Conservation (phyloP, 2,888 invertebrate species). For the Ophraella communa region DNA sequence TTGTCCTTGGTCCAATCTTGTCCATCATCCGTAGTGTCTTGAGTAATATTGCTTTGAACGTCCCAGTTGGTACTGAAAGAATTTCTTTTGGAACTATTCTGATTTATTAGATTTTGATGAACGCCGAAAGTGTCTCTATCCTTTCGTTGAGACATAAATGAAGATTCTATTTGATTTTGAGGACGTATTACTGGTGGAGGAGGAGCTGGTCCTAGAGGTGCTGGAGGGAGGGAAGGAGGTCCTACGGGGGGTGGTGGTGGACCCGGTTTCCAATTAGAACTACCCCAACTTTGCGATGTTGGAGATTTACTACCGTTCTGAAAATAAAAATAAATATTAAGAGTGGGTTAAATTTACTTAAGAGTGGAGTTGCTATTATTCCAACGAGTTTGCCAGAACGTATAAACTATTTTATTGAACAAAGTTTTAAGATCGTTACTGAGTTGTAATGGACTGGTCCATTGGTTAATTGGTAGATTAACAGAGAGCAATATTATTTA, state of each 20-base stretch:
- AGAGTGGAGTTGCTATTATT: too few relatives aligned
- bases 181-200: conserved; percentile 65
- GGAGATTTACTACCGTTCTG: conserved; percentile 57
- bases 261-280: conserved; percentile 62
- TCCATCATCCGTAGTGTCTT: conserved; percentile 58
- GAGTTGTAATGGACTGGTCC: too few relatives aligned
- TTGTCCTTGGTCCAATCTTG: conserved; percentile 62
- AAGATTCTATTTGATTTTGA: conserved; percentile 68
- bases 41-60: conserved; percentile 54
- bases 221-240: conserved; percentile 65
- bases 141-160: conserved; percentile 73
- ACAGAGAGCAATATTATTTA: too few relatives aligned
- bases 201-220: conserved; percentile 66
- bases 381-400: too few relatives aligned
- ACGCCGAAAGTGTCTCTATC: conserved; percentile 78
- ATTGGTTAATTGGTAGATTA: too few relatives aligned
- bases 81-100: conserved; percentile 56
- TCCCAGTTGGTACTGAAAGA: conserved; percentile 61
- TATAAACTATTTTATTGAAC: too few relatives aligned
- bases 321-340: conserved; percentile 48
- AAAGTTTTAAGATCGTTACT: too few relatives aligned
- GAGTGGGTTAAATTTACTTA: too few relatives aligned
- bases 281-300: conserved; percentile 56
- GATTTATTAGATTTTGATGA: conserved; percentile 65
- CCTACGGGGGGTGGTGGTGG: conserved; percentile 71